Base-by-base conservation (phyloP, 2,888 invertebrate genomes). In the Agonopterix arenella region DNA sequence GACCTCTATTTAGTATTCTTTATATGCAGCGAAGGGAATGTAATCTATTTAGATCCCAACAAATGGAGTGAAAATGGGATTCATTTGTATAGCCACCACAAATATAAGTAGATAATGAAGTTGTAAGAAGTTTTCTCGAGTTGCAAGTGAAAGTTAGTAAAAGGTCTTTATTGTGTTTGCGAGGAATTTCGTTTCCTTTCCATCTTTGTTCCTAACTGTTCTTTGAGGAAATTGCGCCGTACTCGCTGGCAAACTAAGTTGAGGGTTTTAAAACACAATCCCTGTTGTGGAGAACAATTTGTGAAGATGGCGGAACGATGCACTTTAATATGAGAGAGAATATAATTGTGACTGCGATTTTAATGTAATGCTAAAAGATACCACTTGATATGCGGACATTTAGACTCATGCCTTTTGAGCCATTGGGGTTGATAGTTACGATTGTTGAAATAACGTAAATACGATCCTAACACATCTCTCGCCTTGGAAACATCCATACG, bases 111-210 rank as follows among this genome's bases (percentile, higher is more conserved):
- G 50, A 47, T 50, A 53, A 41, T 49, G 36, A 54, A 53, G 51
- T 56, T 55, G 48, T 55, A 52, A 53, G 52, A 60, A 58, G 59
- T 60, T 56, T 52, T 52, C 52, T 54, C 49, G 52, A 61, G 55
- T 28, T 69, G 61, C 62, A 54, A 68, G 68, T 62, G 66, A 71
- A 74, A 75, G 70, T 76, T 75, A 52, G 61, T 60, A 64, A 70
- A 70, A 70, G 62, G 68, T 67, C 44, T 75, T 73, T 72, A 77
- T 73, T 76, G 68, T 68, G 73, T 78, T 78, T 70, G 65, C 57
- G 56, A 45, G 57, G 62, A 71, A 76, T 75, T 77, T 68, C 61
- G 67, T 74, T 76, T 70, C 67, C 64, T 67, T 68, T 65, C 68
- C 66, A 65, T 73, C 71, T 70, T 72, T 70, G 68, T 75, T 76